Conservation (phyloP, 2,797 vertebrate species). For the Spheniscus humboldti region DNA sequence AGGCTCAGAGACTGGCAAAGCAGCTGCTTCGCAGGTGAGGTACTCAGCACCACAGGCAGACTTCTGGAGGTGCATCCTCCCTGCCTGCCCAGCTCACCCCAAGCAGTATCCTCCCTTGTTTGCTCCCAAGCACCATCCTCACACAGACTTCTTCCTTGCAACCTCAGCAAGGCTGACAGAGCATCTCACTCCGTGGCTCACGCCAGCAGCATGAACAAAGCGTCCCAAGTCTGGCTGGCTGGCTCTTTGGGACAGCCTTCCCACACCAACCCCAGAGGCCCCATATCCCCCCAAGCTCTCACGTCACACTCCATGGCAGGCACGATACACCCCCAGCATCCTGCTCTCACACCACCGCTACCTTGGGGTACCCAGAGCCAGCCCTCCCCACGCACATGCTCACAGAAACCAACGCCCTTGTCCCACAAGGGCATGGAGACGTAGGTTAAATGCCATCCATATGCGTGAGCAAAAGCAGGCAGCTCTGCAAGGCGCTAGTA, state of each 20-base stretch:
- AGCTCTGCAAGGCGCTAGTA: neutral
- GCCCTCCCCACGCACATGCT: neutral
- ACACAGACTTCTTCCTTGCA: neutral
- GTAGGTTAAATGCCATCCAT: neutral
- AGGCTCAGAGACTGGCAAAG: neutral
- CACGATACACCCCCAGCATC: neutral
- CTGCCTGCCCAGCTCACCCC: neutral
- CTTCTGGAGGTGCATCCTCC: neutral
- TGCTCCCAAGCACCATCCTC: neutral
- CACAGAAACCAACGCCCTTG: neutral
- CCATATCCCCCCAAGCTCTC: neutral
- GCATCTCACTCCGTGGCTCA: neutral
- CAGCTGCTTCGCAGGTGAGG: neutral
- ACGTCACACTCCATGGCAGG: fast-evolving
- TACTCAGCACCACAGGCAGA: neutral
- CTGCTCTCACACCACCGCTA: neutral
- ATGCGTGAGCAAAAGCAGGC: neutral
- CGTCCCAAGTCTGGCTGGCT: neutral
- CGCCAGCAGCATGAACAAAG: neutral
- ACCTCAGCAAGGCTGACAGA: neutral
- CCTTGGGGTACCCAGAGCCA: neutral
- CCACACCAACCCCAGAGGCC: neutral
- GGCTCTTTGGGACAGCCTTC: neutral
- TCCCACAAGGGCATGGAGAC: neutral
- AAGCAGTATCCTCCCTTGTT: neutral